A percentile compares a stretch with the other conserved stretches of the same genome.
These are phyloP conservation scores for Tigriopus californicus DNA, from an alignment of 2,888 invertebrate genomes.

Conservation along the genomic window DNA sequence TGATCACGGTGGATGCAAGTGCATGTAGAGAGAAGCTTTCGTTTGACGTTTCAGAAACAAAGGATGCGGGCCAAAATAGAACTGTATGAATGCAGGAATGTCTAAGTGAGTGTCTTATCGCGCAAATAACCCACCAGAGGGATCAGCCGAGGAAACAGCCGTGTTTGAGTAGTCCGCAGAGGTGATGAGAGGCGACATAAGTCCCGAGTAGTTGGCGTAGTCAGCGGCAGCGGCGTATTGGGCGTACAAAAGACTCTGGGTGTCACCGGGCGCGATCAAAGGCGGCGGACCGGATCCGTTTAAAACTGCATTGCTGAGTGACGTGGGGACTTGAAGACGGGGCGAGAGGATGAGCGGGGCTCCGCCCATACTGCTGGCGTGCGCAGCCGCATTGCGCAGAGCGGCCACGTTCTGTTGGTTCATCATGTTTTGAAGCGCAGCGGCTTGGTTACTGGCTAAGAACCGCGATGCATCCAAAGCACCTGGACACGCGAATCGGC, in stretches of 20 bases:
- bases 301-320: conserved; percentile 36
- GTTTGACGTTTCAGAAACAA: too few relatives aligned
- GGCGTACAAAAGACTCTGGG: conserved; percentile 61
- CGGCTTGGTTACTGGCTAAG: neutral
- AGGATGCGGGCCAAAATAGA: too few relatives aligned
- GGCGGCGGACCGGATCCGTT: conserved; percentile 36
- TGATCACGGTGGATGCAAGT: too few relatives aligned
- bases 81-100: too few relatives aligned
- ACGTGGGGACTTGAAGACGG: conserved; percentile 61
- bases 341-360: conserved; percentile 83
- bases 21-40: too few relatives aligned
- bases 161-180: conserved; percentile 36
- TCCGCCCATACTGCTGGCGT: conserved; percentile 42
- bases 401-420: conserved; percentile 34
- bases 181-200: conserved; percentile 31
- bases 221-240: conserved; percentile 36
- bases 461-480: conserved; percentile 7
- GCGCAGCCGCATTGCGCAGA: conserved; percentile 42
- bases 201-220: conserved; percentile 73
- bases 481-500: neutral
- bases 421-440: conserved; percentile 40
- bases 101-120: conserved; percentile 36
- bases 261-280: conserved; percentile 41
- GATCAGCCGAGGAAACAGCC: conserved; percentile 36
- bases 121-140: conserved; percentile 87